Evolutionary conservation across 2,888 invertebrate species (phyloP).

Genomic region (Philonicus albiceps): DNA sequence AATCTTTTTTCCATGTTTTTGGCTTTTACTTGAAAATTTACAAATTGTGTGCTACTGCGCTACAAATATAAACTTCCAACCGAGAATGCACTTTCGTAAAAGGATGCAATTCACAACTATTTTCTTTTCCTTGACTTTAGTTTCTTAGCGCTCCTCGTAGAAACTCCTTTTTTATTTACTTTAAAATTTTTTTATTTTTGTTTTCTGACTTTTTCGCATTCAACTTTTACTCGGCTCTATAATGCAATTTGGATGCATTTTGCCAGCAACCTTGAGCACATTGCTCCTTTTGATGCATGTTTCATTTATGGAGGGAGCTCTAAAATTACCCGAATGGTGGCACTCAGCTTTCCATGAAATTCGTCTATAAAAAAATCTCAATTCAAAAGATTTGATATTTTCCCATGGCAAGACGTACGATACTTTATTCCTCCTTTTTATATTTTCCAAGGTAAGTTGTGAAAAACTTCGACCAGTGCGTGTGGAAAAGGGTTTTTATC

Average conservation of each 20-base stretch:
- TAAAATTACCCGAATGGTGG: neutral
- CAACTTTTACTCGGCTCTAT: neutral
- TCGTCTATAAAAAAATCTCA: neutral
- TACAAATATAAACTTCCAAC: neutral
- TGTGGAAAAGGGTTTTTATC: neutral
- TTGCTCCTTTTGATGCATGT: neutral
- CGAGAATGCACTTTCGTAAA: neutral
- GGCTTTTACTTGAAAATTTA: constrained; percentile 3
- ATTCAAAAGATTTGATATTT: neutral
- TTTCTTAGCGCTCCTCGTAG: neutral
- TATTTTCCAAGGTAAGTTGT: neutral
- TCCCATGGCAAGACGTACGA: neutral
- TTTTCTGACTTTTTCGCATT: neutral
- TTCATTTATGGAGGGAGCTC: neutral
- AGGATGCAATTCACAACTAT: neutral
- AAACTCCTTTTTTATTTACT: neutral
- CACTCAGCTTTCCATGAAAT: neutral
- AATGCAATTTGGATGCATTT: neutral
- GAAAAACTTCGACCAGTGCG: neutral
- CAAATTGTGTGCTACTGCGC: neutral
- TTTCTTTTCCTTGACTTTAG: neutral
- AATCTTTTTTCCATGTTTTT: neutral
- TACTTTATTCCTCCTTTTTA: neutral
- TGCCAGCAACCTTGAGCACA: neutral
- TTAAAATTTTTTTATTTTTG: neutral